Base-by-base conservation (phyloP, 2,888 invertebrate species). In the Nomada flava region DNA sequence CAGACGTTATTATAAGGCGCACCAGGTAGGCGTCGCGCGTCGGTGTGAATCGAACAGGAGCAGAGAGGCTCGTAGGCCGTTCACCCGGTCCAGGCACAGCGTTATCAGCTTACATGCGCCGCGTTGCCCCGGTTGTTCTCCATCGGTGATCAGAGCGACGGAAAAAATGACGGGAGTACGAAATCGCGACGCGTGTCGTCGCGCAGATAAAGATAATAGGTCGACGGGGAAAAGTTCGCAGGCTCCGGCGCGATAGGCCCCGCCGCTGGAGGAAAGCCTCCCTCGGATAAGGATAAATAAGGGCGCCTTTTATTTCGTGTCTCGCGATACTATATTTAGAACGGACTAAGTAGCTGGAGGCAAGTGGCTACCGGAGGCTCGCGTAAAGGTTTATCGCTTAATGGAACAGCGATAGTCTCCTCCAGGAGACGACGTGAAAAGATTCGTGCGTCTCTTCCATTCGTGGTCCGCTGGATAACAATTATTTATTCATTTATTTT, bases 81-180 rank as follows among this genome's bases (percentile, higher is more conserved):
- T 92, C 89, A 93, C 92, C 92, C 89, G 90, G 71, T 65, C 82
- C 80, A 82, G 79, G 77, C 79, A 83, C 81, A 15, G 13, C 79
- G 87, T 89, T 88, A 88, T 90, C 89, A 86, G 82, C 76, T 76
- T 55, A 70, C 74, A 67, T 68, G 85, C 76, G 64, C 68, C 67
- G 67, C 72, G 69, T 52, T 74, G 79, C 59, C 85, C 65, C 52
- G 83, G 71, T 79, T 81, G 83, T 78, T 82, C 77, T 72, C 71
- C 78, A 29, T 59, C 60, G 72, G 63, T 71, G 76, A 68, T 29
- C 60, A 64, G 13, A 60, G 68, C 44, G 55, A 44, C n/a, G 20
- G 76, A 76, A 50, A 42, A 64, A 55, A 72, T 20, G 55, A 11
- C 20, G 52, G 62, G 69, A 86, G 78, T 81, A 76, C 77, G 86